Evolutionary conservation across 2,797 vertebrate species (phyloP).

Genomic region (Sebastes trivittatus): DNA sequence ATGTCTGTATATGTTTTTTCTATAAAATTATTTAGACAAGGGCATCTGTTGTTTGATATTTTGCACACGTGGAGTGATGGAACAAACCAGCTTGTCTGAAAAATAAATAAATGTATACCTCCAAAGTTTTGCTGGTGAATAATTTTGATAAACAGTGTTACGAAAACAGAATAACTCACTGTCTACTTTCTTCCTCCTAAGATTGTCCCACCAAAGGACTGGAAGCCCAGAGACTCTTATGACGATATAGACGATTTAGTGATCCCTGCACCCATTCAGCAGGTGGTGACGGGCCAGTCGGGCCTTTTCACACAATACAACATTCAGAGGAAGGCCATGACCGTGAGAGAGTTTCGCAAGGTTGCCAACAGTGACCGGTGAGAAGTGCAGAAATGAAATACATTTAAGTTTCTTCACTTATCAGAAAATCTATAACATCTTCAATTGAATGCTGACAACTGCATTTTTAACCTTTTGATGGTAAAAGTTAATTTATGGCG

Average conservation of each 20-base stretch:
- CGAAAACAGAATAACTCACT: not conserved
- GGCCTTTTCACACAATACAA: constrained; percentile 98
- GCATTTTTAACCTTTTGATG: not conserved
- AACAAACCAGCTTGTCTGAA: not conserved
- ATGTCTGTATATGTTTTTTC: not conserved
- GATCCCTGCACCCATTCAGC: constrained; percentile 97
- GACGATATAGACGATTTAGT: constrained; percentile 93
- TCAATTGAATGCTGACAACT: not conserved
- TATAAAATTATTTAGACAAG: not conserved
- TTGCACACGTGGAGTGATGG: not conserved
- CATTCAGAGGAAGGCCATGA: constrained; percentile 97
- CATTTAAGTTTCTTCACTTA: not conserved
- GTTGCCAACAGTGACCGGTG: constrained; percentile 96
- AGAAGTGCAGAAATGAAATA: constrained; percentile 15
- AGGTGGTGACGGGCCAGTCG: constrained; percentile 95
- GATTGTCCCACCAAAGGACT: constrained; percentile 95
- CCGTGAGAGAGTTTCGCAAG: constrained; percentile 91
- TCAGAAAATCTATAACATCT: not conserved
- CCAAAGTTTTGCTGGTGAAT: not conserved
- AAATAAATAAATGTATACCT: not conserved
- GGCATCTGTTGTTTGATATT: not conserved
- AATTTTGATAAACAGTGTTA: not conserved
- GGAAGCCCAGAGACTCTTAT: constrained; percentile 91
- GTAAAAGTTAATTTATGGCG: not conserved
- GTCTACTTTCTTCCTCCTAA: constrained; percentile 49